Evolutionary conservation across 2,888 invertebrate species (phyloP).

Genomic region (Punctoribates punctum): DNA sequence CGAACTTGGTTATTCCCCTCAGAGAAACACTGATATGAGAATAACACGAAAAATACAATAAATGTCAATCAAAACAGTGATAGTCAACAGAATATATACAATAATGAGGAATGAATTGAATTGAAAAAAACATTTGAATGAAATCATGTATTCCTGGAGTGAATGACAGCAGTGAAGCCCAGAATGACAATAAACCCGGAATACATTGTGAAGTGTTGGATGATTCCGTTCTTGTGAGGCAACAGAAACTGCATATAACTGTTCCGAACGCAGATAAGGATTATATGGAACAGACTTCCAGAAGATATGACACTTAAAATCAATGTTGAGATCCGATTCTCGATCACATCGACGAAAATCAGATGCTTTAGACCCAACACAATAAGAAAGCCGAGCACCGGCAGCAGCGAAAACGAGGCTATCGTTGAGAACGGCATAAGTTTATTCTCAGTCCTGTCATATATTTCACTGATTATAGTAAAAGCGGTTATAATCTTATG

Average conservation of each 20-base stretch:
- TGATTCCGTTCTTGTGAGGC: conserved; percentile 17
- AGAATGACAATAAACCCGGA: conserved; percentile 37
- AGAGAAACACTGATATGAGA: too few relatives aligned
- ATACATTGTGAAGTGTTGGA: conserved; percentile 42
- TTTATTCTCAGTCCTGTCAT: conserved; percentile 34
- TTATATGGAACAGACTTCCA: conserved; percentile 3
- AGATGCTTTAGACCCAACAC: conserved; percentile 25
- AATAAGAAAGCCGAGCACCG: conserved; percentile 32
- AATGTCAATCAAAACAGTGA: too few relatives aligned
- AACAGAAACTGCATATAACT: conserved; percentile 27
- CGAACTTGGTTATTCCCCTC: too few relatives aligned
- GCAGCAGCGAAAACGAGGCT: conserved; percentile 24
- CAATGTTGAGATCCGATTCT: background rate
- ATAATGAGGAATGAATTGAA: too few relatives aligned
- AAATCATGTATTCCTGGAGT: background rate
- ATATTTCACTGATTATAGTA: conserved; percentile 21
- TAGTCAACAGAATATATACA: too few relatives aligned
- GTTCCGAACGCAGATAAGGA: background rate
- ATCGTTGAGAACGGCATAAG: conserved; percentile 25
- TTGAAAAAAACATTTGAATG: background rate
- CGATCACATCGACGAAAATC: conserved; percentile 20
- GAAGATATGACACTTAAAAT: conserved; percentile 25
- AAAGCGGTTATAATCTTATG: conserved; percentile 39
- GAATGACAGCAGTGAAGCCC: background rate
- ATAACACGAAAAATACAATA: too few relatives aligned